phyloP scores from a whole-genome alignment of 2,113 vertebrate genomes.

The Dipodomys stephensi region DNA sequence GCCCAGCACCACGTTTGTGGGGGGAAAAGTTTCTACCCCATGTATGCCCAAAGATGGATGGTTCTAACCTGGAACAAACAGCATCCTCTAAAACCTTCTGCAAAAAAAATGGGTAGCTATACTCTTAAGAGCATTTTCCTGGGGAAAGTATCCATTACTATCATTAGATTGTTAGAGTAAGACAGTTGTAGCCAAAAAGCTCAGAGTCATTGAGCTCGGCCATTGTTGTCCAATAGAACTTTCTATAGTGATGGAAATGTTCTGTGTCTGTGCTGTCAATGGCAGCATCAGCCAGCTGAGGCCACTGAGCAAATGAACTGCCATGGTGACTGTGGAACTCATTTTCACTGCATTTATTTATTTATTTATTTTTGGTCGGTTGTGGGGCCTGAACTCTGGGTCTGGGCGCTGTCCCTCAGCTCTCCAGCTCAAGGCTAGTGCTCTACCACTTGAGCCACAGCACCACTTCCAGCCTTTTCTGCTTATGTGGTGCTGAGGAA shows the following conservation, averaged over 20 bases:
- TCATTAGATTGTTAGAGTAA: not conserved
- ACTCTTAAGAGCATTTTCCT: not conserved
- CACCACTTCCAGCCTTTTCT: no score
- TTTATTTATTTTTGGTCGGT: no score
- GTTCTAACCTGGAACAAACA: not conserved
- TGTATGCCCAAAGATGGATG: not conserved
- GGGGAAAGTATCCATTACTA: not conserved
- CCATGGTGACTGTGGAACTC: not conserved
- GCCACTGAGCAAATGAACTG: not conserved
- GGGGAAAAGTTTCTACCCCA: not conserved
- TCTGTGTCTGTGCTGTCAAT: no score
- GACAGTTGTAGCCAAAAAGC: not conserved
- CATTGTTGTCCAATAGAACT: not conserved
- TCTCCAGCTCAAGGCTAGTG: no score
- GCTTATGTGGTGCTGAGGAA: no score
- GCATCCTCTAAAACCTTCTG: not conserved
- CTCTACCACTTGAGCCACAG: no score
- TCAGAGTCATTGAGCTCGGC: not conserved
- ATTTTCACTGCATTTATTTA: not conserved
- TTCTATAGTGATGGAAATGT: no score
- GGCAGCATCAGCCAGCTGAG: not conserved
- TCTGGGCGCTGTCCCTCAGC: no score
- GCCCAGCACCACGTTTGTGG: no score
- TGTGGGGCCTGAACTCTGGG: no score
- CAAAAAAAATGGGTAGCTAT: not conserved